Conservation (phyloP, 2,113 vertebrate species). For the Neotoma lepida region DNA sequence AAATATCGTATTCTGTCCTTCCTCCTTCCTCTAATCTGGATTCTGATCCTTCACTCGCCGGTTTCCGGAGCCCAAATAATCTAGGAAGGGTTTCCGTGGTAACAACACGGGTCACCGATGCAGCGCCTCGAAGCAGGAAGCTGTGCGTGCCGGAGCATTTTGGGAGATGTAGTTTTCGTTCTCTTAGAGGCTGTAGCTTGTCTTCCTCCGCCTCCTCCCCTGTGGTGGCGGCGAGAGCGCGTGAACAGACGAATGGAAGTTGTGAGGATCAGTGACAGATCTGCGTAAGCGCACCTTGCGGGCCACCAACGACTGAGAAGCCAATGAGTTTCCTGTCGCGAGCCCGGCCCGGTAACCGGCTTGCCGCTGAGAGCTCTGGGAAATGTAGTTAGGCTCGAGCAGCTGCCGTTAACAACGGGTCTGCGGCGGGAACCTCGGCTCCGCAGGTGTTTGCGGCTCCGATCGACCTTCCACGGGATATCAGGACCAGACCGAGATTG, state of each 20-base stretch:
- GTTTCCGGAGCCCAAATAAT: neutral
- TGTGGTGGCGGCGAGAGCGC: too few species aligned
- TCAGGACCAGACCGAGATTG: neutral
- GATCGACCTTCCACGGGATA: neutral
- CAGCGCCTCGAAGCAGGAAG: neutral
- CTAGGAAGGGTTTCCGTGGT: neutral
- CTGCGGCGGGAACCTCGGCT: accelerated
- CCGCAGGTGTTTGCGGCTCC: neutral
- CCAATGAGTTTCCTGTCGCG: neutral
- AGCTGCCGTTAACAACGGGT: neutral
- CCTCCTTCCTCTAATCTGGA: neutral
- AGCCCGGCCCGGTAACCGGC: neutral
- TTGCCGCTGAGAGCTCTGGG: slow-evolving; percentile 38
- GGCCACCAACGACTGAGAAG: neutral
- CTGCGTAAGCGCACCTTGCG: neutral
- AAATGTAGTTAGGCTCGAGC: neutral
- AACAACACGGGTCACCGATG: neutral
- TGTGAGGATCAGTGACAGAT: accelerated
- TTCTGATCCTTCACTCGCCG: neutral
- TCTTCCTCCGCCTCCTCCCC: neutral
- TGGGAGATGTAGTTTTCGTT: slow-evolving; percentile 64
- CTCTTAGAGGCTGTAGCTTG: too few species aligned
- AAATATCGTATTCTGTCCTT: neutral
- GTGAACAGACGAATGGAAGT: neutral
- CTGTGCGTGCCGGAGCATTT: neutral